A percentile compares a stretch with the other conserved stretches of the same genome.
Evolutionary conservation across 1,140 invertebrate species (phyloP).

Genomic region (Oreohelix idahoensis): DNA sequence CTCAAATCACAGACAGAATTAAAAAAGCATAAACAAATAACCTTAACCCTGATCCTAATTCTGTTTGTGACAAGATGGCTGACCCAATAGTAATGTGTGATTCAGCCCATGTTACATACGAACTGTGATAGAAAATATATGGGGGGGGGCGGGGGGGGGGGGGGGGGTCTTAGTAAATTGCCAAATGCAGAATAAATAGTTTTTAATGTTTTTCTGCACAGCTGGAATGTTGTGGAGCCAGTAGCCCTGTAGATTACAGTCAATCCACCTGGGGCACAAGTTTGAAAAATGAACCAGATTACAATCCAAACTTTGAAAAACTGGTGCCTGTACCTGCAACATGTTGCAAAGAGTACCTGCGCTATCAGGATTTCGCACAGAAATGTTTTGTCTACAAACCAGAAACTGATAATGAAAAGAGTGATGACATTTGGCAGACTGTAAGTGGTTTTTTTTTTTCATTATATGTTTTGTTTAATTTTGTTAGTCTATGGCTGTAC

Average conservation of each 20-base stretch:
- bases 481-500: no score
- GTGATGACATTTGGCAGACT: slow-evolving; percentile 21
- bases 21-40: no score
- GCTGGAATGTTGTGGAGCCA: slow-evolving; percentile 51
- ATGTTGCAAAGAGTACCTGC: slow-evolving; percentile 49
- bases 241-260: slow-evolving; percentile 40
- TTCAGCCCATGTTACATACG: no score
- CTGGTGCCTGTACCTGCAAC: slow-evolving; percentile 29
- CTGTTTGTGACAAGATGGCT: no score
- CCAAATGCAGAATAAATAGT: background rate
- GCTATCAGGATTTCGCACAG: slow-evolving; percentile 33
- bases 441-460: background rate
- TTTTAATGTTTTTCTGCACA: slow-evolving; percentile 3
- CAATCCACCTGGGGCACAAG: slow-evolving; percentile 40
- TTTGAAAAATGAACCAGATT: background rate
- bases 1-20: no score
- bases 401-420: background rate
- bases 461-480: no score
- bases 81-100: no score
- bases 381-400: slow-evolving; percentile 39
- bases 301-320: background rate
- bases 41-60: no score
- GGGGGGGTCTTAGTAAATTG: no score
- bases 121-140: no score
- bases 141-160: no score